These are phyloP conservation scores for Urocynchramus pylzowi DNA, from an alignment of 2,113 vertebrate species.

Conservation along the genomic window DNA sequence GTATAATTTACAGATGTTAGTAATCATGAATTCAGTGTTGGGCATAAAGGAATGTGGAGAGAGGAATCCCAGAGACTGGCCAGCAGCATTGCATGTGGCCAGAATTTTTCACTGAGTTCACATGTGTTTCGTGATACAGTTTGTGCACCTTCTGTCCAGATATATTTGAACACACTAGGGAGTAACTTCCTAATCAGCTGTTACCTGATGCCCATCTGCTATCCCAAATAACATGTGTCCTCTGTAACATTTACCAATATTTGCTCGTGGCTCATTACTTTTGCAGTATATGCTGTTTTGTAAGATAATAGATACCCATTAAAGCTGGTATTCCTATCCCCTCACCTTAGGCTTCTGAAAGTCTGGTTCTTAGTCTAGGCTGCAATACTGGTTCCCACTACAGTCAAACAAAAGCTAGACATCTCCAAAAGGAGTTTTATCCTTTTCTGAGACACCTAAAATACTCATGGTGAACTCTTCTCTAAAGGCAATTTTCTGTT, in stretches of 20 bases:
- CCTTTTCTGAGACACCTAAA: background rate
- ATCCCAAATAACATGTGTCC: background rate
- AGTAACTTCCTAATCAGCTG: constrained; percentile 28
- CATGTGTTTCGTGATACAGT: background rate
- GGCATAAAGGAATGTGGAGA: background rate
- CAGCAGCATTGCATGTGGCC: background rate
- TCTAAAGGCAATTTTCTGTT: background rate
- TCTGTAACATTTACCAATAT: constrained; percentile 1
- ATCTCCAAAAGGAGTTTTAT: background rate
- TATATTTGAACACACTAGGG: constrained; percentile 19
- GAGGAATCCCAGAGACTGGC: background rate
- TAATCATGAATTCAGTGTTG: constrained; percentile 24
- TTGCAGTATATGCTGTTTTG: background rate
- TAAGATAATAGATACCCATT: background rate
- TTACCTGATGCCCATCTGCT: constrained; percentile 48
- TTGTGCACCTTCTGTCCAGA: constrained; percentile 35
- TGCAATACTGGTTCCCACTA: background rate
- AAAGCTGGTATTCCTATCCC: background rate
- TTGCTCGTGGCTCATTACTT: background rate
- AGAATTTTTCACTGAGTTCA: constrained; percentile 33
- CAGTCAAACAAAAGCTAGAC: background rate
- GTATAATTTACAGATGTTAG: constrained; percentile 54
- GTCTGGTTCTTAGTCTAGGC: background rate
- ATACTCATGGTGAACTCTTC: background rate
- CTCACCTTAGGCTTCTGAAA: background rate